Evolutionary conservation across 1,140 invertebrate genomes (phyloP).

Genomic region (Papilio machaon): DNA sequence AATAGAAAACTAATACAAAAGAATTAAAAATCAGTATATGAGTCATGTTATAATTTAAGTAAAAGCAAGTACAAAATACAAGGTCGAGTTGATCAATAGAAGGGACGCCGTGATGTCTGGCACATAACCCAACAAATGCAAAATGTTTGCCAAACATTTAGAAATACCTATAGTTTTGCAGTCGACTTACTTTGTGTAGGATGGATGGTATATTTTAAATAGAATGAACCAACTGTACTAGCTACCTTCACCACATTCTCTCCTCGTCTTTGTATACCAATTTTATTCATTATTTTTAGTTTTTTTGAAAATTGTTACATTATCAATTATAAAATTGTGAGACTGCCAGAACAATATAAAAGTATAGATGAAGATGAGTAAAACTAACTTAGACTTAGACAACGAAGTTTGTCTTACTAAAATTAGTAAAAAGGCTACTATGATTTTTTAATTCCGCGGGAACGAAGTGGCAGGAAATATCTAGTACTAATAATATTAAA

Average conservation of each 20-base stretch:
- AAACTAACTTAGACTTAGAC: too few species aligned
- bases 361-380: background rate
- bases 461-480: too few species aligned
- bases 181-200: background rate
- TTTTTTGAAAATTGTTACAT: background rate
- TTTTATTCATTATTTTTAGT: background rate
- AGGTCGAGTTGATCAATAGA: conserved; percentile 29
- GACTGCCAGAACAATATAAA: background rate
- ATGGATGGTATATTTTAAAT: background rate
- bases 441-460: too few species aligned
- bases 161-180: background rate
- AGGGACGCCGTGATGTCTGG: conserved; percentile 10
- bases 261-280: background rate
- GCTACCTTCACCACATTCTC: background rate
- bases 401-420: too few species aligned
- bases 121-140: background rate
- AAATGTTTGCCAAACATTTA: background rate
- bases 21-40: too few species aligned
- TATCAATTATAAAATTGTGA: background rate
- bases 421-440: too few species aligned
- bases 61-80: background rate
- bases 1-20: too few species aligned
- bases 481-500: too few species aligned
- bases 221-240: background rate
- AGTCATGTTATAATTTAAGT: background rate